A percentile compares a stretch with the other conserved stretches of the same genome.
phyloP scores from a whole-genome alignment of 2,888 invertebrate species.

The Drosophila putrida region DNA sequence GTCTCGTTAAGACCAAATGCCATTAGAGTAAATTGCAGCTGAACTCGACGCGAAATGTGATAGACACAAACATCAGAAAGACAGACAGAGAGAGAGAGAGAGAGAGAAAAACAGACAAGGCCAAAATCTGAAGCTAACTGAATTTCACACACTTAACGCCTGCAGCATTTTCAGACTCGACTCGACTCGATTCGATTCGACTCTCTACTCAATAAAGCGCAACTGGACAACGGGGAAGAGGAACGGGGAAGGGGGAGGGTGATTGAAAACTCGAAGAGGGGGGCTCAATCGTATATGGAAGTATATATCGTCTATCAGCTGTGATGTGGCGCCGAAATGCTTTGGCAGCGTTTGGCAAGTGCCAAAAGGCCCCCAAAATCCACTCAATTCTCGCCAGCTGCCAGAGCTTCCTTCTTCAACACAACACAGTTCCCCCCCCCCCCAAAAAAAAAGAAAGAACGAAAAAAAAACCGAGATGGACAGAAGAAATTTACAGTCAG shows the following conservation, averaged over 20 bases:
- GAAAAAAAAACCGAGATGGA: background rate
- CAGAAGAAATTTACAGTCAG: constrained; percentile 53
- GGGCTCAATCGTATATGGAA: constrained; percentile 4
- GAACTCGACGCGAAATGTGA: constrained; percentile 20
- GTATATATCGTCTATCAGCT: constrained; percentile 50
- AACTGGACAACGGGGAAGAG: background rate
- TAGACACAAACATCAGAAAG: constrained; percentile 14
- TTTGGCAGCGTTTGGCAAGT: constrained; percentile 60
- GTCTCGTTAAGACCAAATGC: constrained; percentile 66
- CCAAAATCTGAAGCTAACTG: constrained; percentile 63
- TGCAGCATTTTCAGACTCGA: constrained; percentile 50
- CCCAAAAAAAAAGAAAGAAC: background rate
- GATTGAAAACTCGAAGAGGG: background rate
- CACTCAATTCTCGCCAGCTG: constrained; percentile 57
- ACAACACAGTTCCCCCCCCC: background rate
- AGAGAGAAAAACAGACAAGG: background rate
- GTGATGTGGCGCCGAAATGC: constrained; percentile 57
- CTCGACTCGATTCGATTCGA: constrained; percentile 5
- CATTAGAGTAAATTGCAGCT: constrained; percentile 72
- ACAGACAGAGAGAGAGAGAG: background rate
- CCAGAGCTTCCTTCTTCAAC: constrained; percentile 14
- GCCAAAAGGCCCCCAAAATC: constrained; percentile 53
- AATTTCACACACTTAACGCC: constrained; percentile 79
- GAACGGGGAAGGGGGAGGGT: background rate
- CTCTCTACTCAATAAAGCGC: constrained; percentile 15